Base-by-base conservation (phyloP, 2,797 vertebrate species). In the Balearica regulorum region DNA sequence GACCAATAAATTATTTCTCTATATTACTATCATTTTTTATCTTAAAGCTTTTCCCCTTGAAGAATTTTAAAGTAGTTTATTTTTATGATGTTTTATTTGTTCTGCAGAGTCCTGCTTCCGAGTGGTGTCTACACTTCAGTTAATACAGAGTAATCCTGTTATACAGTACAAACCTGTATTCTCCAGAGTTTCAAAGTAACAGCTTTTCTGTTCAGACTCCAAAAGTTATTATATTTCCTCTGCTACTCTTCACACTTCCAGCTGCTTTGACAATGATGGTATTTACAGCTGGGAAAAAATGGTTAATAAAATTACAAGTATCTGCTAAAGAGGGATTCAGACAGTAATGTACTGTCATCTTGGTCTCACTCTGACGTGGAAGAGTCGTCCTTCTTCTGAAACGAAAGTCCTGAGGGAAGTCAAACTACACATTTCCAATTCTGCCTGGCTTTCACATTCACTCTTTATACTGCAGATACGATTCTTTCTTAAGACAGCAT, bases 121-220 rank as follows among this genome's bases (percentile, higher is more conserved):
- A 89, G 51, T 8, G 44, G 39, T 71, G 68, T 76, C 83, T 89
- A 31, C 84, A 64, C 87, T 96, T 65, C 70, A 87, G 71, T 90
- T 91, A 87, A 91, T 57, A 49, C 3, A 78, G 71, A 72, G 71
- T 64, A 93, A 79, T 75, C 86, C 85, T 89, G 95, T 94, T 95
- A 93, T 2, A 91, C 66, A 92, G 78, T 21, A 84, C 75, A 82
- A 64, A 76, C 10, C 61, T 37, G 28, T 64, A 89, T 76, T 82
- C 89, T 95, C 95, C 71, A 62, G 95, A 86, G 93, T 84, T 93
- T 96, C 87, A 94, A 77, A 95, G 81, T 21, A 92, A 76, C 80
- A 77, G 90, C 72, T 79, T 95, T 92, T 94, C 65, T 46, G 57
- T 65, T 95, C 84, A 90, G 66, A 65, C 39, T 89, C 69, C 53